Base-by-base conservation (phyloP, 1,140 invertebrate genomes). In the Drepana arcuata region DNA sequence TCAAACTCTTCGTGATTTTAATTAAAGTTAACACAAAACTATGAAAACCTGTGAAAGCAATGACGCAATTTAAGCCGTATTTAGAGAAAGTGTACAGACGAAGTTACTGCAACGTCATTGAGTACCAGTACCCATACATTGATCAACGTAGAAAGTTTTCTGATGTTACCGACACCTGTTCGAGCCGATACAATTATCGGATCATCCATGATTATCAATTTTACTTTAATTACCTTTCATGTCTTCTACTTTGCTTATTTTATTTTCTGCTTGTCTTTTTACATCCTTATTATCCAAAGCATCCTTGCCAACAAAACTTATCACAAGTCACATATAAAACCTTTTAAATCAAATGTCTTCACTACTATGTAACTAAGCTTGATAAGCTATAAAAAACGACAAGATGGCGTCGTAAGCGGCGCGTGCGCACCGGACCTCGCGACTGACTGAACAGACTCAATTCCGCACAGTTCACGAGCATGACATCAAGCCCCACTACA, bases 41-140 rank as follows among this genome's bases (percentile, higher is more conserved):
- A 14, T 30, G 32, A 32, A 12, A 44, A 43, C 46, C 44, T 42
- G 37, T 33, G 48, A 52, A 52, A 52, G 48, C 41, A 40, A 45
- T 66, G 56, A 69, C 65, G 59, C 47, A 69, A 69, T 44, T 24
- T 12, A 48, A 32, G 29, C 36, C 34, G 48, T 27, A 7, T 16
- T 18, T 62, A 69, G 65, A 69, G 65, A 69, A 69, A 69, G 65
- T 69, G 52, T 41, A 49, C 34, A 44, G 34, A 46, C 34, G 33
- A 50, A 54, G 55, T 54, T 39, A 54, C 36, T 54, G 38, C 45
- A 40, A 37, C 52, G 41, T 37, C 47, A 51, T 35, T 47, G 30
- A 34, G 25, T 32, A n/a, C n/a, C n/a, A n/a, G n/a, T n/a, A 39
- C 16, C 36, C 49, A 64, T 62, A 58, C 58, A 65, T 72, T 65